phyloP scores from a whole-genome alignment of 2,113 vertebrate species.

The Cynocephalus volans region DNA sequence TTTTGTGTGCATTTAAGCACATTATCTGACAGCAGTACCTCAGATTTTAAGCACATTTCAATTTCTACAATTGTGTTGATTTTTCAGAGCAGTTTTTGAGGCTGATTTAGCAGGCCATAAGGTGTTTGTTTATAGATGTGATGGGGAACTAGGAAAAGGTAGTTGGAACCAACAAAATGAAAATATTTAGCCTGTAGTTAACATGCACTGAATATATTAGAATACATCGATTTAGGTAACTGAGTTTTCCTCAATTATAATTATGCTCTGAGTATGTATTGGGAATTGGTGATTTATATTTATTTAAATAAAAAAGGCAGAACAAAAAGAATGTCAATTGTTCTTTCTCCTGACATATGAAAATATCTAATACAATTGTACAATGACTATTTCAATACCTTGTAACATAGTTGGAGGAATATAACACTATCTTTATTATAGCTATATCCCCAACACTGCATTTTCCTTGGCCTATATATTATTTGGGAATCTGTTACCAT shows the following conservation, averaged over 20 bases:
- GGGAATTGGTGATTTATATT: slow-evolving; percentile 11
- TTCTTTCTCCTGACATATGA: background rate
- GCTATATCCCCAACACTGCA: accelerated
- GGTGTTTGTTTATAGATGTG: slow-evolving; percentile 52
- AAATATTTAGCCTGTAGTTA: slow-evolving; percentile 65
- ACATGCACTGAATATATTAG: slow-evolving; percentile 28
- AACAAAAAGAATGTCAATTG: background rate
- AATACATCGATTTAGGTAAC: slow-evolving; percentile 18
- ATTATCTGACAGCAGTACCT: slow-evolving; percentile 40
- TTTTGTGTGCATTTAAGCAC: slow-evolving; percentile 35
- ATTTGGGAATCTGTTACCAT: background rate
- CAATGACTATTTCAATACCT: background rate
- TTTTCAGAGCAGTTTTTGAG: slow-evolving; percentile 37
- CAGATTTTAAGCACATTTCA: slow-evolving; percentile 53
- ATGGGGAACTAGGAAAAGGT: slow-evolving; percentile 48
- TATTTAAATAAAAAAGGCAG: slow-evolving; percentile 10
- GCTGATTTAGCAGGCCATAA: slow-evolving; percentile 46
- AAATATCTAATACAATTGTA: background rate
- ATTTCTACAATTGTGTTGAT: background rate
- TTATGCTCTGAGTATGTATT: background rate
- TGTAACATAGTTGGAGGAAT: background rate
- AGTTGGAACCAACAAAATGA: slow-evolving; percentile 57
- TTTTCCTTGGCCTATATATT: background rate
- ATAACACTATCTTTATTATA: background rate
- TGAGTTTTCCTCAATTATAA: slow-evolving; percentile 49